Evolutionary conservation across 2,888 invertebrate genomes (phyloP), one percentile per base, ranked within the genome.

Genomic region (Heliconius aoede): DNA sequence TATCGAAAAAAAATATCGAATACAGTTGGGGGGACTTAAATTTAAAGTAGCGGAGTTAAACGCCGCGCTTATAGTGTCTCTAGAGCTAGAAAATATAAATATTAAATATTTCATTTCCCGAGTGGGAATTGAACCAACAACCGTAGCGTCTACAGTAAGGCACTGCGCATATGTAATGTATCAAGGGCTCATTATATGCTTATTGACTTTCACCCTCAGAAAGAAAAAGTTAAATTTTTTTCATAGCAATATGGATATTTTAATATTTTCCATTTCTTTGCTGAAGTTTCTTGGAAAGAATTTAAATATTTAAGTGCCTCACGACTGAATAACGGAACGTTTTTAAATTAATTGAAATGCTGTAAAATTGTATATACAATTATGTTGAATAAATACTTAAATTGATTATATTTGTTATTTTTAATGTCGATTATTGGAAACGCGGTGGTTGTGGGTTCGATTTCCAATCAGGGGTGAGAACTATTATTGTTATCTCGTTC

Each of bases 281-380:
- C 9, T 11, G n/a, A 32, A 64, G 9, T 64, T 64, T 64, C 11
- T 64, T 32, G 21, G 30, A 32, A 64, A 64, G 62, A 64, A 32
- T 32, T 32, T 64, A 64, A 64, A 64, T 64, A 32, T 64, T 64
- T 64, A 64, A 64, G n/a, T 64, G 32, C 21, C 21, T 64, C 62
- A 11, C 32, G 11, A 64, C n/a, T 32, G 32, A n/a, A 32, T 21
- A 4, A 32, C 32, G 62, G 11, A 32, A 11, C 30, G n/a, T 64
- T n/a, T 36, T n/a, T 64, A 64, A 55, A 64, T 13, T 64, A n/a
- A 64, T 36, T 36, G 36, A 64, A 64, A 32, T 64, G 15, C 7
- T 64, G 36, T 32, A 36, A 30, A 61, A 30, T 30, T 30, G 30
- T 30, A 30, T 9, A 24, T 30, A 62, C 7, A 21, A 46, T 46